Evolutionary conservation across 2,888 invertebrate genomes (phyloP), one percentile per base, ranked within the genome.

Genomic region (Rotaria magnacalcarata): DNA sequence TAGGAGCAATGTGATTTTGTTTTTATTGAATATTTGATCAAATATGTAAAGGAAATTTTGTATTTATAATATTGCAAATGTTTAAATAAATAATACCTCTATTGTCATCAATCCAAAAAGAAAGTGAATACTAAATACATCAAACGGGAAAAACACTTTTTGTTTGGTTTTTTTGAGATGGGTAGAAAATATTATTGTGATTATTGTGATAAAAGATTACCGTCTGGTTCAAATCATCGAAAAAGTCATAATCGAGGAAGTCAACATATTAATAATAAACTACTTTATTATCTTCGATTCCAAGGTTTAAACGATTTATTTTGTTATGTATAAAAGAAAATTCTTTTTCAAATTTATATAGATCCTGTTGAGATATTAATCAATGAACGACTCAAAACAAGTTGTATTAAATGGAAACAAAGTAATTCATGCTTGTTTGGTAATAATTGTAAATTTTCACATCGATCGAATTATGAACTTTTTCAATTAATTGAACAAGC

Each of bases 371-470:
- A 47, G 7, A 47, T 80, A 11, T 47, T 80, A 10, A 5, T 47
- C 21, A n/a, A 80, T 11, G 80, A 80, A 80, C 43, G 47, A 80
- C 11, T 47, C 24, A 80, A 80, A 47, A 43, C 24, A n/a, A n/a
- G n/a, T 43, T 84, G 84, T 43, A 84, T 54, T 84, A 84, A 54
- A 84, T 60, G 50, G 34, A 54, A 2, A 41, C 84, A 84, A 27
- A 50, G 11, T 41, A 54, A 54, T 41, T 58, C 34, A n/a, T 84
- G 84, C 54, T 14, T n/a, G 2, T 80, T 80, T 47, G 80, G 80
- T 14, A n/a, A 80, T 11, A 80, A 80, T 47, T 80, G 80, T 80
- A 80, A 80, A 80, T 80, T 47, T 80, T 80, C 80, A 80, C 80
- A 80, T 80, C 47, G 47, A 24, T n/a, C 80, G 6, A 80, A 24